phyloP scores from a whole-genome alignment of 2,888 invertebrate species.

The Danaus chrysippus region DNA sequence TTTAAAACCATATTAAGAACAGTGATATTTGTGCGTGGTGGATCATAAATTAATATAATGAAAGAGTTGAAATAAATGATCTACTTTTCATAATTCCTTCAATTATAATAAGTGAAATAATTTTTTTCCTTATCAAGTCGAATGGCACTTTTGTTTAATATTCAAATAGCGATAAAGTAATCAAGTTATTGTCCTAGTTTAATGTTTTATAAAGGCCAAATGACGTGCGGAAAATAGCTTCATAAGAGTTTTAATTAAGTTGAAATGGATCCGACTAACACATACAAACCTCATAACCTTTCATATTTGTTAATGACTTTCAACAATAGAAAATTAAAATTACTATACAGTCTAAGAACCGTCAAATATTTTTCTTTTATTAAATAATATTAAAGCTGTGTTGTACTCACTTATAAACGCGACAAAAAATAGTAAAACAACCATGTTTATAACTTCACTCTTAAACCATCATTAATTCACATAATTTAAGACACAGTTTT shows the following conservation, averaged over 20 bases:
- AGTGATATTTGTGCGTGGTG: no score
- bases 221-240: conserved; percentile 7
- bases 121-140: no score
- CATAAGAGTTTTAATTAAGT: conserved; percentile 4
- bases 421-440: conserved; percentile 48
- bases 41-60: no score
- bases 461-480: conserved; percentile 37
- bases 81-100: no score
- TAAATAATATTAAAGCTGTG: neutral
- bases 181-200: conserved; percentile 2
- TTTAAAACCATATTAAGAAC: no score
- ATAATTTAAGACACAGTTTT: conserved; percentile 20
- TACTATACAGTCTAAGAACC: neutral
- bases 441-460: conserved; percentile 43
- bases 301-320: conserved; percentile 1
- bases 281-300: neutral
- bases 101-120: no score
- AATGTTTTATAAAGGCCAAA: neutral
- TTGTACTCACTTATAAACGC: conserved; percentile 51
- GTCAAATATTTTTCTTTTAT: neutral
- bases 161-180: neutral
- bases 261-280: conserved; percentile 3
- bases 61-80: no score
- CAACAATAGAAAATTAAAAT: neutral
- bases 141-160: neutral